Base-by-base conservation (phyloP, 2,888 invertebrate species). In the Nezara viridula region DNA sequence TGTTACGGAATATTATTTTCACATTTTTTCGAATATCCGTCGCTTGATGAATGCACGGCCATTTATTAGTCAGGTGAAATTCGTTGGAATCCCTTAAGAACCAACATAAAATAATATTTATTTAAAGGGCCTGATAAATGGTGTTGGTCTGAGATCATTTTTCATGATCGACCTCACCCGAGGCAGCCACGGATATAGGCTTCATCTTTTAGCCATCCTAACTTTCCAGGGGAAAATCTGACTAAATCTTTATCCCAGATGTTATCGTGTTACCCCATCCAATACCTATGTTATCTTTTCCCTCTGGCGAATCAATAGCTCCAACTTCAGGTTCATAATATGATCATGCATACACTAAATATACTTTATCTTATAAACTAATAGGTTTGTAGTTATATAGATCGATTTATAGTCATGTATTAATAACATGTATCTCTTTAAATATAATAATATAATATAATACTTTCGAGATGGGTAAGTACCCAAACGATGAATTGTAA, bases 161-260 rank as follows among this genome's bases (percentile, higher is more conserved):
- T 40, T 81, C 81, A 81, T 81, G 81, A 81, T 81, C 81, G 81
- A n/a, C 44, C 81, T 40, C 44, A n/a, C 24, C 77, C 44, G 21
- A 24, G 81, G 81, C 44, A 24, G 44, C 66, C 7, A 37, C 44
- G 81, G 81, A 81, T 40, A 81, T 81, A n/a, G 81, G 81, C 81
- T 81, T 81, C 81, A 81, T 81, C 40, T 81, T 81, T 81, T 44
- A 81, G 81, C 44, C 44, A 81, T 81, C 44, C 81, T 81, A 44
- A 81, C 81, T 81, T 81, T 44, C 40, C 44, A 12, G 19, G 12
- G 44, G 14, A 44, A 47, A 81, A 81, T 81, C 81, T 81, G 81
- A 47, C 81, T 81, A 81, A 81, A 81, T 81, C 81, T 81, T n/a
- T 14, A n/a, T 14, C 44, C 81, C 81, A 44, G 81, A 81, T 44